Percentiles rank a stretch among this genome's conserved stretches.
phyloP scores from a whole-genome alignment of 2,797 vertebrate genomes.

The Periparus ater region DNA sequence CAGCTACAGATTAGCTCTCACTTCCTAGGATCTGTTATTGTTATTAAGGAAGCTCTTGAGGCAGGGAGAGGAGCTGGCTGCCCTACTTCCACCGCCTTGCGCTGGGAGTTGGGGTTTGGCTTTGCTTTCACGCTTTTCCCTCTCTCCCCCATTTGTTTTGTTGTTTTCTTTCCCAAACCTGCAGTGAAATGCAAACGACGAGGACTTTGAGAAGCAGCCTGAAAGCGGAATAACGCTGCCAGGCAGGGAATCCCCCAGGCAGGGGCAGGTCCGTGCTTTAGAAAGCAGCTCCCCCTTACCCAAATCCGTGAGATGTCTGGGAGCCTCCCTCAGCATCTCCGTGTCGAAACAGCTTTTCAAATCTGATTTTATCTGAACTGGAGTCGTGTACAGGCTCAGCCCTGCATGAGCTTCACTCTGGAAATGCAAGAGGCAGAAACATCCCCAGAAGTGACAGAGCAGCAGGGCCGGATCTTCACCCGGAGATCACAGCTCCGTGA shows the following conservation, averaged over 20 bases:
- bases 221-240: neutral
- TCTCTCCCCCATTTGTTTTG: neutral
- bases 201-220: neutral
- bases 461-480: neutral
- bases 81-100: constrained; percentile 18
- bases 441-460: neutral
- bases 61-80: neutral
- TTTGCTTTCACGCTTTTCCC: neutral
- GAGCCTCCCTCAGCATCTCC: neutral
- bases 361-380: neutral
- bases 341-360: constrained; percentile 10
- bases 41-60: neutral
- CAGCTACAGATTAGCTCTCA: constrained; percentile 22
- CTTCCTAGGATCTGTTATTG: neutral
- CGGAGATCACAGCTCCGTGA: neutral
- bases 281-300: neutral
- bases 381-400: neutral
- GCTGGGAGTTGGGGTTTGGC: neutral
- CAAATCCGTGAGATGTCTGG: neutral
- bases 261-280: neutral
- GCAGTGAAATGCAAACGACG: neutral
- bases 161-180: neutral
- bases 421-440: neutral
- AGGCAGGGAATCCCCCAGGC: neutral
- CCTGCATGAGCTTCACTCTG: neutral